Evolutionary conservation across 2,797 vertebrate genomes (phyloP).

Genomic region (Selene dorsalis): DNA sequence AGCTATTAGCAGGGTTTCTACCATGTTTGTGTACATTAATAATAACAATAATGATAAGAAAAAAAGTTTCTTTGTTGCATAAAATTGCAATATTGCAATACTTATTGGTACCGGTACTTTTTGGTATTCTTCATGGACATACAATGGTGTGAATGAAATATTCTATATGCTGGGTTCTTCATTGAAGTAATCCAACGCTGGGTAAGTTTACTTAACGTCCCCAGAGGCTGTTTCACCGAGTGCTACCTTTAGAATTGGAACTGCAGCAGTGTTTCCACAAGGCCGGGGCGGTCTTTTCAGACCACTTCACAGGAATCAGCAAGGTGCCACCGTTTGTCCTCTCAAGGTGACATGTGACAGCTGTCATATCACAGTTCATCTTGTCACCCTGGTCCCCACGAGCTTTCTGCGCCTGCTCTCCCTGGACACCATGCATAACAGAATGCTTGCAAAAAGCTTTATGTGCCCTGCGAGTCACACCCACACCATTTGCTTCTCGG

Average conservation of each 20-base stretch:
- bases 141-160: background rate
- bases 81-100: too few relatives aligned
- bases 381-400: slow-evolving; percentile 51
- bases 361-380: slow-evolving; percentile 61
- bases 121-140: background rate
- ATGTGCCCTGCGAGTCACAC: slow-evolving; percentile 51
- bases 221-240: background rate
- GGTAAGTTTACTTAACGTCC: background rate
- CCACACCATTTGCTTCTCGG: slow-evolving; percentile 28
- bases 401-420: slow-evolving; percentile 44
- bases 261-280: slow-evolving; percentile 24
- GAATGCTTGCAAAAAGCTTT: slow-evolving; percentile 63
- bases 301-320: slow-evolving; percentile 55
- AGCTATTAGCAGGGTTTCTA: too few relatives aligned
- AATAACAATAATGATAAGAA: too few relatives aligned
- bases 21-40: too few relatives aligned
- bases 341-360: slow-evolving; percentile 70
- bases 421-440: slow-evolving; percentile 45
- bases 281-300: slow-evolving; percentile 43
- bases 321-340: slow-evolving; percentile 45
- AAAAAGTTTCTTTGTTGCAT: too few relatives aligned
- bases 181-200: background rate
- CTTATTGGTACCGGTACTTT: too few relatives aligned
- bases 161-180: background rate
- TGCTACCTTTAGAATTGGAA: background rate